Base-by-base conservation (phyloP, 2,797 vertebrate genomes). In the Crocodylus rhombifer region DNA sequence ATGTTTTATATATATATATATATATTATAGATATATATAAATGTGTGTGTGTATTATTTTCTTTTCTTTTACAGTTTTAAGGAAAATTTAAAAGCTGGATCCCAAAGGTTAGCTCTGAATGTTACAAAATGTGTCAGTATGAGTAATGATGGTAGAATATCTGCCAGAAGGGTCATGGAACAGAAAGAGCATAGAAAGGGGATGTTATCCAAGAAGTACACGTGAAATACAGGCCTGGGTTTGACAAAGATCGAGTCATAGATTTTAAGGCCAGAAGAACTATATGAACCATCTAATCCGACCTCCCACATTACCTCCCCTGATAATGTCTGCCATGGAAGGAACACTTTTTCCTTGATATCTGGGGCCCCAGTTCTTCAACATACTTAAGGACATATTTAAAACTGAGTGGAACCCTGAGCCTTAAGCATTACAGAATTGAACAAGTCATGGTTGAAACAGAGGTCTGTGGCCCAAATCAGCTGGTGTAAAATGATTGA, bases 151-250 rank as follows among this genome's bases (percentile, higher is more conserved):
- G 91, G 93, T 93, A 77, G 77, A 93, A 3, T 0, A 94, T 82
- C 65, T 87, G 97, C 97, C 97, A 97, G 96, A 92, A 88, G 57
- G 90, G 95, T 95, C 96, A 95, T 69, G 94, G 96, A 95, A 97
- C 95, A 96, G 95, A 89, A 92, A 96, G 89, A 94, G 88, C 93
- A 62, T 94, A 95, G 91, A 93, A 83, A 90, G 87, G 86, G 76
- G 6, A 82, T 87, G 84, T 4, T 62, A 82, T 89, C 90, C 92
- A 84, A 91, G 58, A 63, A 89, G 88, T 18, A 65, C 88, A 95
- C 11, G 23, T 76, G 93, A 33, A 16, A 77, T 51, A 28, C 42
- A 28, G 0, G 74, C 88, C 1, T 5, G 15, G 80, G 80, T 3
- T 89, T 65, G 61, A 74, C 79, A 91, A 7, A 75, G 83, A 88